Evolutionary conservation across 2,113 vertebrate genomes (phyloP).

Genomic region (Dolichotis patagonum): DNA sequence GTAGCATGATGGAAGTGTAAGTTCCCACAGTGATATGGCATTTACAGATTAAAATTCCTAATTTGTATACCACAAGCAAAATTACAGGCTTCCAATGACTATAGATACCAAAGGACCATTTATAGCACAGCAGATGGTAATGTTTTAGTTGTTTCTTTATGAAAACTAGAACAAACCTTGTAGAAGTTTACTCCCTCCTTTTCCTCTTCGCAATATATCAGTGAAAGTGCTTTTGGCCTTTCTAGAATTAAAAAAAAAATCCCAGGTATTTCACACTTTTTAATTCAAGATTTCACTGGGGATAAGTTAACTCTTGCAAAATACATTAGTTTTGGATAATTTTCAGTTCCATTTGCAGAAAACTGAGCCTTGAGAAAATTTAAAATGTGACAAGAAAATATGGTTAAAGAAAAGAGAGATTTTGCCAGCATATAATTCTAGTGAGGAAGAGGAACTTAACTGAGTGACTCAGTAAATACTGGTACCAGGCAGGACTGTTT

Average conservation of each 20-base stretch:
- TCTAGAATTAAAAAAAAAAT: not conserved
- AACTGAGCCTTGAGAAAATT: constrained; percentile 6
- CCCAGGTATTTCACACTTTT: not conserved
- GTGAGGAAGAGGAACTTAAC: not conserved
- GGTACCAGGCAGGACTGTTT: not conserved
- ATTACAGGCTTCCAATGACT: not conserved
- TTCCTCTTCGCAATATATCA: not conserved
- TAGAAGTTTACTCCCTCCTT: not conserved
- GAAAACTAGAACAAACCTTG: not conserved
- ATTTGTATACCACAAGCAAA: not conserved
- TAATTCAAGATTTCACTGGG: not conserved
- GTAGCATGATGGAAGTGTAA: not conserved
- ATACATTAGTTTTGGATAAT: constrained; percentile 2
- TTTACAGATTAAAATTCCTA: constrained; percentile 27
- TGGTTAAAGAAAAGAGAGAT: not conserved
- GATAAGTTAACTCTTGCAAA: not conserved
- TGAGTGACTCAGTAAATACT: not conserved
- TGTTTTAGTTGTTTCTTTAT: not conserved
- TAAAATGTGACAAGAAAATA: not conserved
- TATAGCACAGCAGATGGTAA: not conserved
- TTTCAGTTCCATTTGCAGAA: not conserved
- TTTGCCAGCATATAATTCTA: not conserved
- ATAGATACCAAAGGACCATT: not conserved
- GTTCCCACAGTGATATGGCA: not conserved
- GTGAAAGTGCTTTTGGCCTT: not conserved